A percentile compares a stretch with the other conserved stretches of the same genome.
Conservation (phyloP, 2,113 vertebrate species). For the Notothenia rossii region DNA sequence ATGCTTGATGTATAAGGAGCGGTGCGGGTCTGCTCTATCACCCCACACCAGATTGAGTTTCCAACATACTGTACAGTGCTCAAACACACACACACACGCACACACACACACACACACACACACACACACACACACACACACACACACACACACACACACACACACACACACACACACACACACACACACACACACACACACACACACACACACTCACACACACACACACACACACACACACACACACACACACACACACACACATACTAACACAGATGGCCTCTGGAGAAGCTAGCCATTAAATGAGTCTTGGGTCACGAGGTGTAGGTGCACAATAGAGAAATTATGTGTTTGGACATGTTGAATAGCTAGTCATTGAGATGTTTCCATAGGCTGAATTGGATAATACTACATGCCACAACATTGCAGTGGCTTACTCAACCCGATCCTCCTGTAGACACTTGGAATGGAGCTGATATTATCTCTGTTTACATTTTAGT, state of each 20-base stretch:
- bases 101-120: slow-evolving; percentile 10
- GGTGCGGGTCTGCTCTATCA: slow-evolving; percentile 65
- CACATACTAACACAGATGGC: slow-evolving; percentile 60
- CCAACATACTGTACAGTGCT: slow-evolving; percentile 59
- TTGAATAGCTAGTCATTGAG: slow-evolving; percentile 69
- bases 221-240: slow-evolving; percentile 10
- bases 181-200: slow-evolving; percentile 4
- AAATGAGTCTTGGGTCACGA: slow-evolving; percentile 61
- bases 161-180: slow-evolving; percentile 1
- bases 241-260: slow-evolving; percentile 20
- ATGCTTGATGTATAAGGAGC: slow-evolving; percentile 69
- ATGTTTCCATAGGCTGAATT: slow-evolving; percentile 71
- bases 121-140: slow-evolving; percentile 38
- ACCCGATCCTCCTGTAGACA: slow-evolving; percentile 63
- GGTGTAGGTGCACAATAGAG: slow-evolving; percentile 70
- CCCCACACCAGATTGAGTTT: slow-evolving; percentile 75
- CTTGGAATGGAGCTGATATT: slow-evolving; percentile 56
- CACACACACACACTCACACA: slow-evolving; percentile 29
- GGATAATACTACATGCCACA: slow-evolving; percentile 63
- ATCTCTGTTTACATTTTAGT: slow-evolving; percentile 74
- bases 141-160: slow-evolving; percentile 37
- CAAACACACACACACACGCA: slow-evolving; percentile 13
- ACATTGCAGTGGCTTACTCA: slow-evolving; percentile 57
- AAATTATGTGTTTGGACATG: slow-evolving; percentile 77
- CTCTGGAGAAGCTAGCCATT: slow-evolving; percentile 69